Evolutionary conservation across 2,888 invertebrate genomes (phyloP).

Genomic region (Pheosia tremula): DNA sequence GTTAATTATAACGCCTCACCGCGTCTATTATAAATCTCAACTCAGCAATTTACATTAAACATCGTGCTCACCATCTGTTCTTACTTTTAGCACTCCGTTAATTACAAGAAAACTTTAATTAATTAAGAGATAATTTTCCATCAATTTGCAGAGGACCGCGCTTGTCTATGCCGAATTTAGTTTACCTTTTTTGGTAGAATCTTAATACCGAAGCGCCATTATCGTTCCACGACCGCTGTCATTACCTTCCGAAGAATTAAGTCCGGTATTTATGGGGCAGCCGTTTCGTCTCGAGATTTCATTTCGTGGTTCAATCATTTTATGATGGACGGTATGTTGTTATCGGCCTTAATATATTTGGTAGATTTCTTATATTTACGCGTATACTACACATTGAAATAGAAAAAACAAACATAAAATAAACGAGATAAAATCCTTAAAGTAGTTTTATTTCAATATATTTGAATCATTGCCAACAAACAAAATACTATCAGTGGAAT

Average conservation of each 20-base stretch:
- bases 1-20: not conserved
- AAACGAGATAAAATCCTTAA: too few species aligned
- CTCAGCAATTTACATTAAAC: not conserved
- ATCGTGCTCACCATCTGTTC: not conserved
- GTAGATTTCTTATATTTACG: too few species aligned
- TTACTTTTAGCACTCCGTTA: not conserved
- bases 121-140: not conserved
- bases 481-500: too few species aligned
- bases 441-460: too few species aligned
- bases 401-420: too few species aligned
- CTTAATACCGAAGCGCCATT: conserved; percentile 1
- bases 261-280: conserved; percentile 8
- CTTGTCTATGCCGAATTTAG: not conserved
- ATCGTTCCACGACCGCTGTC: conserved; percentile 19
- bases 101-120: not conserved
- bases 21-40: not conserved
- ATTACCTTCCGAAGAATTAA: conserved; percentile 23
- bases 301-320: conserved; percentile 2
- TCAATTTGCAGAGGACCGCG: not conserved
- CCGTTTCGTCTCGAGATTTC: conserved; percentile 3
- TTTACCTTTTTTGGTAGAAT: not conserved
- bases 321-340: not conserved
- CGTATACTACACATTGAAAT: too few species aligned
- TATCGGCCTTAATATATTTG: not conserved
- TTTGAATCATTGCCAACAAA: too few species aligned